phyloP scores from a whole-genome alignment of 2,797 vertebrate genomes.

The Anolis apletophallus region DNA sequence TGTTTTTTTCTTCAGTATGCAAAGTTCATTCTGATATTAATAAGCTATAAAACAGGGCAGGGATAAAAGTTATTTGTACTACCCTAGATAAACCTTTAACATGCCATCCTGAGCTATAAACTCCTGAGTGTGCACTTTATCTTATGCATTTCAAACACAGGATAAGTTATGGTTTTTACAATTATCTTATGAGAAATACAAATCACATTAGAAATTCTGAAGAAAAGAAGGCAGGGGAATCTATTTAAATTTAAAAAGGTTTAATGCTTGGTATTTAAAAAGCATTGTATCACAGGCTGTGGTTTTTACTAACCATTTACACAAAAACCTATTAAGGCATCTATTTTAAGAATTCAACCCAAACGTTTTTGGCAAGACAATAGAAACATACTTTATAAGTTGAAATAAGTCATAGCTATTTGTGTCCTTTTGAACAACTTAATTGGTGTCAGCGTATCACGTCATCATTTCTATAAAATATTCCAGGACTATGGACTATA shows the following conservation, averaged over 20 bases:
- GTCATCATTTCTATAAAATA: slow-evolving; percentile 10
- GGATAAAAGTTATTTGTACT: slow-evolving; percentile 1
- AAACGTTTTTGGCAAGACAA: slow-evolving; percentile 26
- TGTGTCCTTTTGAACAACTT: not conserved
- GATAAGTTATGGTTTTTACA: slow-evolving; percentile 1
- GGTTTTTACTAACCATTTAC: not conserved
- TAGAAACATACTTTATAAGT: not conserved
- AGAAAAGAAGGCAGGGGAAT: not conserved
- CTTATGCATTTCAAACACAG: slow-evolving; percentile 10
- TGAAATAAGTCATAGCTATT: not conserved
- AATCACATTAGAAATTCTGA: slow-evolving; percentile 3
- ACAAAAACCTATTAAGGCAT: slow-evolving; percentile 3
- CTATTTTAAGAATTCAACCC: not conserved
- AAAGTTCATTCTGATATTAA: not conserved
- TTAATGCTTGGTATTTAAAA: not conserved
- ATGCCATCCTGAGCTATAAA: slow-evolving; percentile 24
- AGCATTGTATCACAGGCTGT: not conserved
- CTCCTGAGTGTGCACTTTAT: slow-evolving; percentile 2
- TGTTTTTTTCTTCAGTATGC: not conserved
- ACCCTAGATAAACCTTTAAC: slow-evolving; percentile 10
- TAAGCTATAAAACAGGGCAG: not conserved
- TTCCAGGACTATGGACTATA: not conserved
- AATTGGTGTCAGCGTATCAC: not conserved
- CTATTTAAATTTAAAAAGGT: not conserved
- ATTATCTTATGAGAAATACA: slow-evolving; percentile 10